Evolutionary conservation across 2,888 invertebrate genomes (phyloP).

Genomic region (Aspidapion aeneum): DNA sequence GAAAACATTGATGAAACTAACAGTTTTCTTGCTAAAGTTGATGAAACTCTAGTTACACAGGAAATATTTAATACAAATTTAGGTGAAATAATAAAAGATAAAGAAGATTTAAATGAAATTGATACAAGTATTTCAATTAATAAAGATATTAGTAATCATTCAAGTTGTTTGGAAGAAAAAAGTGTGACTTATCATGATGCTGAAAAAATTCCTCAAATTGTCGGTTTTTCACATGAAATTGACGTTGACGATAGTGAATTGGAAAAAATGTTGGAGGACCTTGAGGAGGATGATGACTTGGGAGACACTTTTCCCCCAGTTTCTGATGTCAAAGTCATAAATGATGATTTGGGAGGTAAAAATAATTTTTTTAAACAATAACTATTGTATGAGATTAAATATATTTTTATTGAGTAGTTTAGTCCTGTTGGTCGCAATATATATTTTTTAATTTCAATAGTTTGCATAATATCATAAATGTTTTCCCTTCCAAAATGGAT

Average conservation of each 20-base stretch:
- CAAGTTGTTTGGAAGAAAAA: background rate
- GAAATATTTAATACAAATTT: too few species aligned
- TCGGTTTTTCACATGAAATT: constrained; percentile 39
- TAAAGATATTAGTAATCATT: background rate
- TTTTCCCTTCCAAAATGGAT: too few species aligned
- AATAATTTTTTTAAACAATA: background rate
- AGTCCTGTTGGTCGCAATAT: too few species aligned
- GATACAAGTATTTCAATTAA: background rate
- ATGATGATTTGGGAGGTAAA: background rate
- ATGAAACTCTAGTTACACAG: too few species aligned
- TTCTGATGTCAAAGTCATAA: background rate
- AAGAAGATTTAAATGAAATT: background rate
- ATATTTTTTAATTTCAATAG: too few species aligned
- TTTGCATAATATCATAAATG: too few species aligned
- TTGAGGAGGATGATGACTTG: constrained; percentile 35
- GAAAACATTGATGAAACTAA: background rate
- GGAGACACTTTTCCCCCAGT: background rate
- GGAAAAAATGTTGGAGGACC: constrained; percentile 41
- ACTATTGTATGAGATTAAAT: too few species aligned
- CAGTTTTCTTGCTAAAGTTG: too few species aligned
- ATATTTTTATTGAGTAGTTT: too few species aligned
- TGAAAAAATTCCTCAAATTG: constrained; percentile 13
- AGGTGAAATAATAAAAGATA: constrained; percentile 13
- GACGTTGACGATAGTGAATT: constrained; percentile 44
- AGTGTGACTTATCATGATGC: constrained; percentile 2